Base-by-base conservation (phyloP, 2,797 vertebrate genomes). In the Sebastes dallii region DNA sequence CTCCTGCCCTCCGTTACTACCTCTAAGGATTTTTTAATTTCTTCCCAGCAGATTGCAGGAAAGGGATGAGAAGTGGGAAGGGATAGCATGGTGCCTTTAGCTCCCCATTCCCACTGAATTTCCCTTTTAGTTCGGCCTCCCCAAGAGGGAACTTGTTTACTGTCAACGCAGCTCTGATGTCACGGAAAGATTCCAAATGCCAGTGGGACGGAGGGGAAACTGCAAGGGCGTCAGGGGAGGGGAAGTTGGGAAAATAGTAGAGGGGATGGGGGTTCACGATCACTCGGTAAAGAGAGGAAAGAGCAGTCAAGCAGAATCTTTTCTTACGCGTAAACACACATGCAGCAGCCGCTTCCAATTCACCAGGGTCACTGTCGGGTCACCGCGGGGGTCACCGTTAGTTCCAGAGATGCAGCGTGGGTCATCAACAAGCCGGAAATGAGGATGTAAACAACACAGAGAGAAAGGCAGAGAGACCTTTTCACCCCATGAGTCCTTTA, bases 181-280 rank as follows among this genome's bases (percentile, higher is more conserved):
- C 95, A 96, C 76, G 94, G 95, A 95, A 95, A 95, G 85, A 92
- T 92, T 82, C 82, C 82, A 83, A 89, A 91, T 62, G 74, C 36
- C 84, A 71, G 80, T 60, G 75, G 86, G 88, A 89, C 59, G n/a
- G 56, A 66, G 82, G 78, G 71, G 71, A 66, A 72, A 65, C 56
- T 70, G 54, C 2, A 5, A 69, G 75, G 72, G 77, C 56, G 30
- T 75, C 75, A 25, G 61, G 78, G 85, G 83, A 83, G 73, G 67
- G 66, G 72, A 71, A 80, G 82, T 77, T 76, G 80, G 89, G 81
- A 69, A 81, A 85, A 88, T 46, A 75, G 71, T 30, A 60, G 58
- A 72, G 36, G 72, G 60, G 73, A 68, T 32, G 60, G 58, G 75
- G 75, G 72, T 77, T 66, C 80, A 29, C 1, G 46, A 72, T 75